Base-by-base conservation (phyloP, 2,113 vertebrate genomes). In the Orientallactaga bullata region DNA sequence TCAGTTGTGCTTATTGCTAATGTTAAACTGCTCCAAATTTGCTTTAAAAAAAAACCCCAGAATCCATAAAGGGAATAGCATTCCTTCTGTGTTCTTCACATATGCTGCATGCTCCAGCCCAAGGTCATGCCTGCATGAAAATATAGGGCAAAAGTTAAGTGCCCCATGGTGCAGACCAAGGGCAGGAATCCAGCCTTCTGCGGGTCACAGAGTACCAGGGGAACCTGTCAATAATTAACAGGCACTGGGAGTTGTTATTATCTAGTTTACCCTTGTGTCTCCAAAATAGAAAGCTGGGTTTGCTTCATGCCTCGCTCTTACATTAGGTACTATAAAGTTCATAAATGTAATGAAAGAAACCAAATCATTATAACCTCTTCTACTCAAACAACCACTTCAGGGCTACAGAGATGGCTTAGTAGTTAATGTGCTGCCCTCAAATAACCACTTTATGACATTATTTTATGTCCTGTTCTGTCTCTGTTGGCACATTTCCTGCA, bases 361-460 rank as follows among this genome's bases (percentile, higher is more conserved):
- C 88, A 82, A 94, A 88, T 88, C 85, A 77, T 60, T 37, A 74
- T 60, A 84, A 89, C 32, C 39, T 73, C 51, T 63, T 96, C 81
- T 71, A 88, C 7, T 86, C 58, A 71, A 85, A 80, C n/a, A 51
- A n/a, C n/a, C n/a, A n/a, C n/a, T n/a, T n/a, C n/a, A n/a, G n/a
- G n/a, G n/a, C n/a, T n/a, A n/a, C n/a, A n/a, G n/a, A n/a, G n/a
- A n/a, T n/a, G n/a, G n/a, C n/a, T n/a, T n/a, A n/a, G n/a, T n/a
- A n/a, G n/a, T n/a, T n/a, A n/a, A n/a, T n/a, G n/a, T n/a, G n/a
- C n/a, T n/a, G n/a, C n/a, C n/a, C n/a, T n/a, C n/a, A n/a, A n/a
- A n/a, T n/a, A n/a, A 32, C 32, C 24, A 85, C 68, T 76, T 88
- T 78, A 88, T 76, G 69, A 30, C 30, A 69, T 85, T 83, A 72